Percentiles rank a stretch among this genome's conserved stretches.
phyloP scores from a whole-genome alignment of 2,888 invertebrate genomes.

The Dolomedes plantarius region DNA sequence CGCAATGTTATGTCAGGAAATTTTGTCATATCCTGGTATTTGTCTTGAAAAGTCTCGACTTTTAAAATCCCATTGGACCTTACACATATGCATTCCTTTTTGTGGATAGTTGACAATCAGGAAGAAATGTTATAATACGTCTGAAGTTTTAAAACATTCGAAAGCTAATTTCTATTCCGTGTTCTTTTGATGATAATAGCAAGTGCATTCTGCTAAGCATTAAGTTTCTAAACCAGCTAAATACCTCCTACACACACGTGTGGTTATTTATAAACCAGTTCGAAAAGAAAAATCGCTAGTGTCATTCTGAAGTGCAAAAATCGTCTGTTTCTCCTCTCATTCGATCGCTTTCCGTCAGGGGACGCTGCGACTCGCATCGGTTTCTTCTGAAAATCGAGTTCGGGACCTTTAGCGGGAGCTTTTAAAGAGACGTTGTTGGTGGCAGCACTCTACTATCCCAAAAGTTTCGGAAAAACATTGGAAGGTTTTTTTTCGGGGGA shows the following conservation, averaged over 20 bases:
- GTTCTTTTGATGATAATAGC: no score
- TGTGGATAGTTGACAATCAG: no score
- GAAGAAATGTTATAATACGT: no score
- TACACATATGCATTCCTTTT: no score
- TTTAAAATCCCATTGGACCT: no score
- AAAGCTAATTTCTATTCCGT: no score
- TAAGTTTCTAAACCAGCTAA: no score
- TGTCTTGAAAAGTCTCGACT: no score
- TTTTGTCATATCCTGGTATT: no score
- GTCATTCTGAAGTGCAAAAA: not conserved
- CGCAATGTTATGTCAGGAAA: no score
- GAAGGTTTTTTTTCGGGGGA: constrained; percentile 52
- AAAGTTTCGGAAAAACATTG: constrained; percentile 41
- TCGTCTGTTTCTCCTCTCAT: constrained; percentile 12
- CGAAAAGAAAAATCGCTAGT: not conserved
- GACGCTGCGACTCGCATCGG: constrained; percentile 48
- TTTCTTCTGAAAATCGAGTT: not conserved
- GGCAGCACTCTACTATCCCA: constrained; percentile 62
- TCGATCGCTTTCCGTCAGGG: constrained; percentile 40
- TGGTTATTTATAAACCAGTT: not conserved
- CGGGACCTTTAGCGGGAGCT: constrained; percentile 34
- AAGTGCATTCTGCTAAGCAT: no score
- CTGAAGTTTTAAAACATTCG: no score
- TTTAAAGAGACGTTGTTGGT: constrained; percentile 60
- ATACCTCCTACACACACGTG: not conserved